These are phyloP conservation scores for Pteropus alecto DNA, from an alignment of 2,113 vertebrate genomes.

Conservation along the genomic window DNA sequence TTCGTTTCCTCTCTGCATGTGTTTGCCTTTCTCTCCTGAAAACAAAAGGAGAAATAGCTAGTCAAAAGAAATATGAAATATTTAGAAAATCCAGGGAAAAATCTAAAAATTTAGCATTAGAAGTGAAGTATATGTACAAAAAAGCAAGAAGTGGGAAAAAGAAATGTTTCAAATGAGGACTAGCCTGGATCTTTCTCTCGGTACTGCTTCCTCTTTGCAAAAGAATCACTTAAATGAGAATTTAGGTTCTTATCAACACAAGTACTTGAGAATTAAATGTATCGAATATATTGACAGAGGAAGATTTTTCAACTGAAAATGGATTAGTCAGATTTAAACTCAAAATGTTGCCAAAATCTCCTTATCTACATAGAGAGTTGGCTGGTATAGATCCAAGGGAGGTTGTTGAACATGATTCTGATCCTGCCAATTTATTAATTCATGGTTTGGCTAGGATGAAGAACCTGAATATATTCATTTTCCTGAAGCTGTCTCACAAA, in stretches of 20 bases:
- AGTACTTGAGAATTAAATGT: slow-evolving; percentile 29
- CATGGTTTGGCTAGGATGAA: slow-evolving; percentile 6
- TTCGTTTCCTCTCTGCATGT: neutral
- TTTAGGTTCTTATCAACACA: slow-evolving; percentile 7
- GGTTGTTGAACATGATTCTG: slow-evolving; percentile 32
- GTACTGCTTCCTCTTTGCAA: neutral
- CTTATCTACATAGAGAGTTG: neutral
- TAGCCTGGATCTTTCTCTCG: neutral
- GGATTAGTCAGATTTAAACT: slow-evolving; percentile 48
- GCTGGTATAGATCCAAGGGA: slow-evolving; percentile 28
- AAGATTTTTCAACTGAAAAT: slow-evolving; percentile 26
- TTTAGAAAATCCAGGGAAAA: slow-evolving; percentile 43
- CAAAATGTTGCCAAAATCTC: slow-evolving; percentile 47
- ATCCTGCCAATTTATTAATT: slow-evolving; percentile 61
- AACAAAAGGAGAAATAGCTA: slow-evolving; percentile 37
- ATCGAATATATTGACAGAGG: slow-evolving; percentile 34
- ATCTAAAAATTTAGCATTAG: neutral
- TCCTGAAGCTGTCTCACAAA: slow-evolving; percentile 23
- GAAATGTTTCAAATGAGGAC: neutral
- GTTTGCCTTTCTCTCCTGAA: slow-evolving; percentile 49
- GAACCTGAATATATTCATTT: neutral
- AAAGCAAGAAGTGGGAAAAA: neutral
- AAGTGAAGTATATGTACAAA: neutral
- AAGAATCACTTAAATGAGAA: slow-evolving; percentile 54
- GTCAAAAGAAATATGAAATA: neutral